phyloP scores from a whole-genome alignment of 2,888 invertebrate genomes.

The Eupeodes luniger region DNA sequence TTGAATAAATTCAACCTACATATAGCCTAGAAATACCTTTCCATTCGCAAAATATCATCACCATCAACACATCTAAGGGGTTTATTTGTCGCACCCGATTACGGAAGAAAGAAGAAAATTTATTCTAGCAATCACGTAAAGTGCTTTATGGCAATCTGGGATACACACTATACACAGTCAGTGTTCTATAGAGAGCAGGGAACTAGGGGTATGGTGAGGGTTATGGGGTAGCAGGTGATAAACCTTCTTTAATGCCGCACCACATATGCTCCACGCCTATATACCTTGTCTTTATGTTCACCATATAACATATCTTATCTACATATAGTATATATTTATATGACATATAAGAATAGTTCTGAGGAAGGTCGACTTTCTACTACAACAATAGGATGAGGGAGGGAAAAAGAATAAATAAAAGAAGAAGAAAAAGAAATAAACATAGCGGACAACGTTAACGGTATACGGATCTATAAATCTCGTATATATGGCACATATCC shows the following conservation, averaged over 20 bases:
- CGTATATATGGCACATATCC: not conserved
- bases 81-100: conserved; percentile 63
- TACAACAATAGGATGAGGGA: conserved; percentile 52
- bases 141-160: conserved; percentile 67
- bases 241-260: conserved; percentile 10
- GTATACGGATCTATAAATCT: conserved; percentile 21
- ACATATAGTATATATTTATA: not conserved
- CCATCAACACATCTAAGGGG: conserved; percentile 38
- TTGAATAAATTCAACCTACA: conserved; percentile 31
- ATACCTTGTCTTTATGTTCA: not conserved
- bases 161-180: conserved; percentile 23
- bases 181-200: not conserved
- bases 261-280: conserved; percentile 38
- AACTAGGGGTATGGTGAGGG: no score
- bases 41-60: conserved; percentile 38
- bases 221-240: not conserved
- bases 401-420: conserved; percentile 10
- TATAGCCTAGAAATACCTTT: conserved; percentile 21
- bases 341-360: conserved; percentile 29
- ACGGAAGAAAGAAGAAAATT: conserved; percentile 66
- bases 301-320: not conserved
- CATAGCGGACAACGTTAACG: conserved; percentile 37
- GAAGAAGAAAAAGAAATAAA: conserved; percentile 58
- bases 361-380: conserved; percentile 35
- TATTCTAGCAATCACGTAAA: conserved; percentile 74